Conservation (phyloP, 2,888 invertebrate genomes). For the Morpho achilles region DNA sequence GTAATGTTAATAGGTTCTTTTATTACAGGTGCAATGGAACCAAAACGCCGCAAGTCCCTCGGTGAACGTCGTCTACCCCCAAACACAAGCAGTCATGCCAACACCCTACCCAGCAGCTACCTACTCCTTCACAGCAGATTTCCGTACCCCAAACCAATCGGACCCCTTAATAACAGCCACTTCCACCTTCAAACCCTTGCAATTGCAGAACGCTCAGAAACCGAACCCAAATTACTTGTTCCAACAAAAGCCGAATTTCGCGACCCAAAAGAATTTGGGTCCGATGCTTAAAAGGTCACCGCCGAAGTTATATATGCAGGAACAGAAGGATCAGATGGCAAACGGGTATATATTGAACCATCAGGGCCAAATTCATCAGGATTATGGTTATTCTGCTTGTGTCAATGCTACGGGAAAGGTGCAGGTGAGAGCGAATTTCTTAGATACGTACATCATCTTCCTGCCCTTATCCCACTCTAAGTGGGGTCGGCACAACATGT, state of each 20-base stretch:
- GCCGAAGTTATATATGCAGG: conserved; percentile 54
- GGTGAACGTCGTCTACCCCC: conserved; percentile 82
- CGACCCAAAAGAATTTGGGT: conserved; percentile 45
- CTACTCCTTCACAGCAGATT: conserved; percentile 91
- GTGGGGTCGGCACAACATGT: too few relatives aligned
- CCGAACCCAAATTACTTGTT: conserved; percentile 62
- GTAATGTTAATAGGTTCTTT: background rate
- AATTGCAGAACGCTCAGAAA: conserved; percentile 66
- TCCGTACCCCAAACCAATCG: conserved; percentile 82
- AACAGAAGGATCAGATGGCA: conserved; percentile 58
- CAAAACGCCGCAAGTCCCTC: conserved; percentile 81
- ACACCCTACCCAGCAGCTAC: conserved; percentile 84
- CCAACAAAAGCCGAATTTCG: conserved; percentile 62
- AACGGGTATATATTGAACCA: conserved; percentile 59
- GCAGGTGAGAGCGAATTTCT: conserved; percentile 40
- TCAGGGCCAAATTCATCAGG: conserved; percentile 64
- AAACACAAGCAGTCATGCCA: conserved; percentile 81
- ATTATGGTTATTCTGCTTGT: conserved; percentile 61
- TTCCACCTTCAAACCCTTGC: conserved; percentile 78
- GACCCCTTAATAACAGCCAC: conserved; percentile 75
- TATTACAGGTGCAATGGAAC: conserved; percentile 86
- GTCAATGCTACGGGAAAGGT: conserved; percentile 61
- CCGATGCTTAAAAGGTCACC: conserved; percentile 64
- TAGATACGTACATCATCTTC: too few relatives aligned
- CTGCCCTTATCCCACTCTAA: too few relatives aligned